Conservation (phyloP, 2,113 vertebrate genomes). For the Tenebrosternarchus preto region DNA sequence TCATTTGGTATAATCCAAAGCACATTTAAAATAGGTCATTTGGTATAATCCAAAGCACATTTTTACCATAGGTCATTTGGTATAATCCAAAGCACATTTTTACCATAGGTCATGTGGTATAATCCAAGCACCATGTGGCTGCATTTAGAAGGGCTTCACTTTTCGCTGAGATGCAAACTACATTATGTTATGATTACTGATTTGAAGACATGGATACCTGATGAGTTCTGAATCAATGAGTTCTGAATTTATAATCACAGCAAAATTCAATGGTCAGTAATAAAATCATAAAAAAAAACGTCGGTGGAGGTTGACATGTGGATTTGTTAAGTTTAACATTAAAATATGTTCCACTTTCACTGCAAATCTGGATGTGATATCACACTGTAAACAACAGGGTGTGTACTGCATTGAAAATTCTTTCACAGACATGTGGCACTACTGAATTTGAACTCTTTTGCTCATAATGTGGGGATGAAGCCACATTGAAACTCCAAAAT, state of each 20-base stretch:
- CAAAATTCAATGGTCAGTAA: too few species aligned
- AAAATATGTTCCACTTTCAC: neutral
- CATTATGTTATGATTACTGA: conserved; percentile 25
- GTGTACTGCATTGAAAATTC: too few species aligned
- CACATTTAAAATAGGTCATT: conserved; percentile 34
- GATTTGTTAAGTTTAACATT: too few species aligned
- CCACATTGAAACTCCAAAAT: too few species aligned
- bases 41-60: neutral
- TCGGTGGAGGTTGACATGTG: too few species aligned
- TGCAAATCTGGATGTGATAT: neutral
- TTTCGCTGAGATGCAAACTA: conserved; percentile 40
- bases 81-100: too few species aligned
- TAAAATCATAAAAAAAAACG: too few species aligned
- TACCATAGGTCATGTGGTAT: neutral
- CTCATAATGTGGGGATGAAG: neutral
- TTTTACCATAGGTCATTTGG: conserved; percentile 44
- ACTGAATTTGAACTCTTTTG: neutral
- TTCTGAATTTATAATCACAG: too few species aligned
- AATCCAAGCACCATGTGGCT: conserved; percentile 13
- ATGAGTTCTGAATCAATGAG: too few species aligned
- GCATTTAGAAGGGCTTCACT: conserved; percentile 8
- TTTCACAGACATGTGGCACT: neutral
- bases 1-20: too few species aligned
- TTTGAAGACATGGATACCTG: neutral
- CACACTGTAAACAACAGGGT: too few species aligned